phyloP scores from a whole-genome alignment of 2,888 invertebrate genomes.

The Andrena bicolor region DNA sequence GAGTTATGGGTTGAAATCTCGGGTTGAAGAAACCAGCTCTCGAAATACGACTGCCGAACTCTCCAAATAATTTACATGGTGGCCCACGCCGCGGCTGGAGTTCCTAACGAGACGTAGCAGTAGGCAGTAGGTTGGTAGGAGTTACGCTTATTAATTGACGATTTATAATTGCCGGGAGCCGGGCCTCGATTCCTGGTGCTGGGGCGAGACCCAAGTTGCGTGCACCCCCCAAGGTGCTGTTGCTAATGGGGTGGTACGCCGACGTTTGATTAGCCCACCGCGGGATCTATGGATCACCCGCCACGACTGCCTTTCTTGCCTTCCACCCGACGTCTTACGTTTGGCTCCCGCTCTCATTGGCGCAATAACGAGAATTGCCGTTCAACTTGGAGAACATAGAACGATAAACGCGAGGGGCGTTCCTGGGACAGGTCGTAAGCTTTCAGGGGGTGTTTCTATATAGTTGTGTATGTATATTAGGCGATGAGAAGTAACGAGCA shows the following conservation, averaged over 20 bases:
- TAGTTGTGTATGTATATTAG: background rate
- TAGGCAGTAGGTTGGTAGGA: conserved; percentile 61
- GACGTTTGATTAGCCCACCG: conserved; percentile 61
- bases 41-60: conserved; percentile 42
- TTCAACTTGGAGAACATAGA: conserved; percentile 41
- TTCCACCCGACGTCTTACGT: conserved; percentile 12
- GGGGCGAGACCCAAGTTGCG: conserved; percentile 60
- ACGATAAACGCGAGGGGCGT: conserved; percentile 18
- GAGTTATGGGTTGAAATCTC: conserved; percentile 9
- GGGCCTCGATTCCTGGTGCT: conserved; percentile 53
- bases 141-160: conserved; percentile 79
- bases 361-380: conserved; percentile 48
- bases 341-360: background rate
- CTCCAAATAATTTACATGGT: conserved; percentile 58
- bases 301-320: conserved; percentile 44
- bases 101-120: conserved; percentile 57
- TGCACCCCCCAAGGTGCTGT: conserved; percentile 69
- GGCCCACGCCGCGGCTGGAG: conserved; percentile 42
- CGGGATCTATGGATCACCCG: conserved; percentile 74
- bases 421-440: background rate
- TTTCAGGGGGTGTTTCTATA: background rate
- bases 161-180: conserved; percentile 78
- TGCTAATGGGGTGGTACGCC: conserved; percentile 78
- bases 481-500: background rate
- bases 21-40: conserved; percentile 20